phyloP scores from a whole-genome alignment of 2,797 vertebrate species.

The Acridotheres tristis region DNA sequence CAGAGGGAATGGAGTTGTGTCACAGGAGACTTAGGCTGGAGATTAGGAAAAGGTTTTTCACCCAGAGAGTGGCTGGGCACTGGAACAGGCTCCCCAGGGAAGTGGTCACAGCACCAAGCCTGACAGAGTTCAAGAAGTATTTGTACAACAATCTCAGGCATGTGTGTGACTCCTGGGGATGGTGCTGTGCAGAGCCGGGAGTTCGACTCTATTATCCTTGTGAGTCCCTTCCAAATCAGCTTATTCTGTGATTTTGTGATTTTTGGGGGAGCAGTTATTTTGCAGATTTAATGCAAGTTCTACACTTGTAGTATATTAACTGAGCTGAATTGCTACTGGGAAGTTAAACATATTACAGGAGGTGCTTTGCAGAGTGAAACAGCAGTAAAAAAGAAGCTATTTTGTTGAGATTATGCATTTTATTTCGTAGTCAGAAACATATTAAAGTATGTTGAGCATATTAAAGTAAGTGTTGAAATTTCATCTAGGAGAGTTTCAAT shows the following conservation, averaged over 20 bases:
- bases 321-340: slow-evolving; percentile 35
- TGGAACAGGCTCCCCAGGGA: too few species aligned
- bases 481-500: slow-evolving; percentile 19
- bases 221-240: not conserved
- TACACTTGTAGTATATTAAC: slow-evolving; percentile 18
- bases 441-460: slow-evolving; percentile 33
- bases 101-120: not conserved
- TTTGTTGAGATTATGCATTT: slow-evolving; percentile 47
- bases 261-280: slow-evolving; percentile 22
- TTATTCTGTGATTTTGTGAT: not conserved
- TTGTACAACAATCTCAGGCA: not conserved
- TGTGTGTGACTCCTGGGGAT: fast-evolving
- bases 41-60: not conserved
- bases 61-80: not conserved
- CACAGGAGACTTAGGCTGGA: not conserved
- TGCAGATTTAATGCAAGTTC: not conserved
- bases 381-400: slow-evolving; percentile 41
- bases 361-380: slow-evolving; percentile 18
- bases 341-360: slow-evolving; percentile 56
- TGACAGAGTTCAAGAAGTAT: not conserved
- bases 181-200: not conserved
- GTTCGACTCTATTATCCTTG: fast-evolving
- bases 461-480: slow-evolving; percentile 39
- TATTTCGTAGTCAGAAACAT: slow-evolving; percentile 21
- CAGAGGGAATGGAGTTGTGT: fast-evolving